phyloP scores from a whole-genome alignment of 1,140 invertebrate genomes.

The Phenacoccus solenopsis region DNA sequence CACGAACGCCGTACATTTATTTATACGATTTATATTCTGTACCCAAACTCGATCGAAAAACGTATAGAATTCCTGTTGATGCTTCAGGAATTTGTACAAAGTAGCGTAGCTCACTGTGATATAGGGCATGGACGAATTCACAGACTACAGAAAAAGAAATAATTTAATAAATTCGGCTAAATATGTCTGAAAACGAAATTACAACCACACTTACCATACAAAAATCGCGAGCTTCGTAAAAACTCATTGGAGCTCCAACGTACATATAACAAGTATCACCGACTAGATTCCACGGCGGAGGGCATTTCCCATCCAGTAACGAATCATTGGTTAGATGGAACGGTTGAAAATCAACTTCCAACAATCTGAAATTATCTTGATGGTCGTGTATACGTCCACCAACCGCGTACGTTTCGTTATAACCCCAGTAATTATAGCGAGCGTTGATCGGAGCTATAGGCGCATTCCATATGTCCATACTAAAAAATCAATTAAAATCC shows the following conservation, averaged over 20 bases:
- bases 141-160: conserved; percentile 45
- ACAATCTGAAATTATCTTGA: conserved; percentile 65
- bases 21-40: conserved; percentile 72
- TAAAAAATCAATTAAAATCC: too few species aligned
- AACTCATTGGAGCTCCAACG: conserved; percentile 87
- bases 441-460: conserved; percentile 62
- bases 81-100: conserved; percentile 58
- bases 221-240: conserved; percentile 73
- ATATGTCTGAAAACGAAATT: too few species aligned
- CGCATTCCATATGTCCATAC: conserved; percentile 64
- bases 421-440: conserved; percentile 93
- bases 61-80: conserved; percentile 65
- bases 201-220: conserved; percentile 56
- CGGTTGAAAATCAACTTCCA: conserved; percentile 75
- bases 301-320: conserved; percentile 77
- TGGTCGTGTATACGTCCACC: conserved; percentile 79
- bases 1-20: conserved; percentile 72
- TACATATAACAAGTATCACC: conserved; percentile 91
- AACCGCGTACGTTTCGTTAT: conserved; percentile 77
- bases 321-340: conserved; percentile 77
- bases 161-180: too few species aligned
- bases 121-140: conserved; percentile 85
- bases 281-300: conserved; percentile 84
- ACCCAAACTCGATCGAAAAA: conserved; percentile 81
- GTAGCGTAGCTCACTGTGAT: conserved; percentile 56